Percentiles rank a stretch among this genome's conserved stretches.
These are phyloP conservation scores for Dryomyza anilis DNA, from an alignment of 2,888 invertebrate species.

Conservation along the genomic window DNA sequence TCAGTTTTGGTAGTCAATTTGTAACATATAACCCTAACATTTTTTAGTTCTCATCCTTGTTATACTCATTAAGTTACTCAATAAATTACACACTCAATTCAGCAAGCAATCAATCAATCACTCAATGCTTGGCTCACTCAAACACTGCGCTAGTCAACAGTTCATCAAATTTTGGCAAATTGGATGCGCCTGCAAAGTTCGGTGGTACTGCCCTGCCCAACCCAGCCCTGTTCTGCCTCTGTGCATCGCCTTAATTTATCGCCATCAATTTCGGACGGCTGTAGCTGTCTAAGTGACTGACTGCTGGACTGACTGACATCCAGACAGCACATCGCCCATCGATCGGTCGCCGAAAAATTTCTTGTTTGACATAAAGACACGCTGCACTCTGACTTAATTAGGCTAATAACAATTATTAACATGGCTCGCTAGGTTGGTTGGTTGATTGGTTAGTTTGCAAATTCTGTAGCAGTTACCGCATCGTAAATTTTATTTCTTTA, in stretches of 20 bases:
- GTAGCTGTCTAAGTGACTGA: background rate
- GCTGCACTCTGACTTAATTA: constrained; percentile 52
- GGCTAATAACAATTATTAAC: constrained; percentile 56
- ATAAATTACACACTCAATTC: background rate
- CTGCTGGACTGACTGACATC: background rate
- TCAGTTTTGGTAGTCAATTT: no score
- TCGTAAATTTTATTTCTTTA: no score
- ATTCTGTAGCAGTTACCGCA: no score
- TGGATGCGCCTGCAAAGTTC: background rate
- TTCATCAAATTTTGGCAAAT: constrained; percentile 25
- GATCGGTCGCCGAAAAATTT: background rate
- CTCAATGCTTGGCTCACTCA: background rate
- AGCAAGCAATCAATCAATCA: background rate
- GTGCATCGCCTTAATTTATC: constrained; percentile 11
- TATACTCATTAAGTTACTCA: no score
- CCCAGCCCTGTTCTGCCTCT: background rate
- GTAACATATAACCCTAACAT: no score
- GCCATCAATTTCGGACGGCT: constrained; percentile 9
- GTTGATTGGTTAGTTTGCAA: no score
- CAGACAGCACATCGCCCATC: background rate
- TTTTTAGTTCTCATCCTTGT: no score
- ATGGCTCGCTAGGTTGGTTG: constrained; percentile 35
- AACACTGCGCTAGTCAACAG: constrained; percentile 15
- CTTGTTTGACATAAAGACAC: constrained; percentile 51
- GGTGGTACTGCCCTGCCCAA: no score